Percentiles rank a stretch among this genome's conserved stretches.
Evolutionary conservation across 2,888 invertebrate genomes (phyloP).

Genomic region (Chymomyza fuscimana): DNA sequence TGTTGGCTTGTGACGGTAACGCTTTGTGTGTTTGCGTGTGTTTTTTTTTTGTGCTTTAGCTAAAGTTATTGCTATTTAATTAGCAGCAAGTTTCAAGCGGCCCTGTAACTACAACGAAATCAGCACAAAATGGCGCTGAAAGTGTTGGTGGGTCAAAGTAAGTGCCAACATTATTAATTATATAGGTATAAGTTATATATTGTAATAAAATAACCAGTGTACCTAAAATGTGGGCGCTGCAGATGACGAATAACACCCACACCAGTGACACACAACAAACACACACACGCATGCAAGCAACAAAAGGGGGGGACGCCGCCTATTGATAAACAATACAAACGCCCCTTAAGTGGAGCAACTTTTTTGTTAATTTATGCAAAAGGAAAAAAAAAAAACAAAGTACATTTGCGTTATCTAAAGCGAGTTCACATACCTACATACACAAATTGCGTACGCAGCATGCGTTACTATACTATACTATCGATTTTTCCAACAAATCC

Average conservation of each 20-base stretch:
- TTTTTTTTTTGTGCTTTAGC: slow-evolving; percentile 21
- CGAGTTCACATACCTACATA: not conserved
- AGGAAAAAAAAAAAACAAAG: too few relatives aligned
- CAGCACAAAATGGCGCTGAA: slow-evolving; percentile 87
- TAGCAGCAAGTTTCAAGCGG: slow-evolving; percentile 12
- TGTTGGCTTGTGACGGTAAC: slow-evolving; percentile 16
- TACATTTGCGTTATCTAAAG: not conserved
- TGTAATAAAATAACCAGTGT: not conserved
- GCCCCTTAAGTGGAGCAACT: not conserved
- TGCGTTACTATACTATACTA: not conserved
- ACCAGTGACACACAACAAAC: slow-evolving; percentile 1
- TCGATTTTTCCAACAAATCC: slow-evolving; percentile 24
- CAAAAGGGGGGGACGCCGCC: too few relatives aligned
- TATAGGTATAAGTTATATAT: not conserved
- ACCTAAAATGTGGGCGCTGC: slow-evolving; percentile 22
- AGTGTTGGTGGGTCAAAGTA: slow-evolving; percentile 92
- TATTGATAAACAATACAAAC: not conserved
- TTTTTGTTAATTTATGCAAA: slow-evolving; percentile 3
- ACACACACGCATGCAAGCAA: not conserved
- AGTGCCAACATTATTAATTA: slow-evolving; percentile 80
- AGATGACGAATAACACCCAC: slow-evolving; percentile 15
- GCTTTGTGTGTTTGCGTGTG: slow-evolving; percentile 26
- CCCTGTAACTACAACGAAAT: slow-evolving; percentile 20
- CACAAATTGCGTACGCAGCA: not conserved
- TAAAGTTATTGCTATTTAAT: not conserved